Percentiles rank a stretch among this genome's conserved stretches.
These are phyloP conservation scores for Drosophila busckii DNA, from an alignment of 1,140 invertebrate species.

Conservation along the genomic window DNA sequence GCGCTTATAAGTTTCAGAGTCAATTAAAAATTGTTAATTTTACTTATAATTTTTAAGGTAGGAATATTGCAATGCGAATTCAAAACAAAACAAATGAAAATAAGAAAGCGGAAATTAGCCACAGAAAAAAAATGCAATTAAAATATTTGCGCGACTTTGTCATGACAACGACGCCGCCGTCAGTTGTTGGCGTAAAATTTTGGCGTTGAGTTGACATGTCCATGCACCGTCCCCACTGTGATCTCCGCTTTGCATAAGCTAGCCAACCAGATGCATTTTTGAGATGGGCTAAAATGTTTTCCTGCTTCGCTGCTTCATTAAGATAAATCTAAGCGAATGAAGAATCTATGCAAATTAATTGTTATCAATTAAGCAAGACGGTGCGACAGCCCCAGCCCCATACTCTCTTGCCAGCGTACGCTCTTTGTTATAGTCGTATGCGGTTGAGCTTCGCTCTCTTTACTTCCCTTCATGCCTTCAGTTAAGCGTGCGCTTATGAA, in stretches of 20 bases:
- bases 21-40: constrained; percentile 76
- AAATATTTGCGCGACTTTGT: constrained; percentile 68
- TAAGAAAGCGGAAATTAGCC: too few species aligned
- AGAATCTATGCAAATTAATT: too few species aligned
- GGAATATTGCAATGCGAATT: constrained; percentile 50
- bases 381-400: too few species aligned
- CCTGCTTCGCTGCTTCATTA: constrained; percentile 6
- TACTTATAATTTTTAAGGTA: constrained; percentile 74
- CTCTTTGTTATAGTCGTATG: too few species aligned
- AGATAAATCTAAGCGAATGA: not conserved
- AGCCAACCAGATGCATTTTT: constrained; percentile 1
- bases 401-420: too few species aligned
- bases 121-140: constrained; percentile 54
- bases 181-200: constrained; percentile 43
- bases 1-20: constrained; percentile 67
- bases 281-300: constrained; percentile 16
- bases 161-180: constrained; percentile 35
- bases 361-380: too few species aligned
- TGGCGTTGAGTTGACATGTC: constrained; percentile 33
- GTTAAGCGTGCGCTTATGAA: too few species aligned
- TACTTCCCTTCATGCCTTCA: too few species aligned
- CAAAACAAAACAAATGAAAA: constrained; percentile 30
- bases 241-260: not conserved
- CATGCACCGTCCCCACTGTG: not conserved
- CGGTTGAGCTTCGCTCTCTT: too few species aligned